Conservation (phyloP, 2,797 vertebrate genomes). For the Brachymystax lenok region DNA sequence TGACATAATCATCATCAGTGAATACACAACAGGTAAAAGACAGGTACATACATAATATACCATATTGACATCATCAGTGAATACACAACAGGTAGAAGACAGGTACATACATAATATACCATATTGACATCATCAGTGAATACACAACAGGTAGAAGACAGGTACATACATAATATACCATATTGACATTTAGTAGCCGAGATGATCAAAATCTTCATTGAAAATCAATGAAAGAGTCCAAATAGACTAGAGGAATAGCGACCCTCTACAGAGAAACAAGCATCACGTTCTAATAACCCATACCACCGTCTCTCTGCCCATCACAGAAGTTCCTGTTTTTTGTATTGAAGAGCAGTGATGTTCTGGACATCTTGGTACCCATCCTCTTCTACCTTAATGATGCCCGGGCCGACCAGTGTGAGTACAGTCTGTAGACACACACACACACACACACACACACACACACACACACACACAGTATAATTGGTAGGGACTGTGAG, state of each 20-base stretch:
- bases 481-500: background rate
- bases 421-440: slow-evolving; percentile 50
- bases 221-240: background rate
- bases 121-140: too few relatives aligned
- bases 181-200: background rate
- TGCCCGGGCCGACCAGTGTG: slow-evolving; percentile 94
- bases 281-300: background rate
- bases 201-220: background rate
- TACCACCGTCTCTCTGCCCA: slow-evolving; percentile 16
- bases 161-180: too few relatives aligned
- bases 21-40: too few relatives aligned
- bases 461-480: background rate
- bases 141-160: too few relatives aligned
- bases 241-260: too few relatives aligned
- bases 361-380: slow-evolving; percentile 94
- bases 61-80: background rate
- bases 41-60: too few relatives aligned
- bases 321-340: slow-evolving; percentile 97
- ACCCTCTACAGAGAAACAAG: too few relatives aligned
- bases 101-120: too few relatives aligned
- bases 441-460: too few relatives aligned
- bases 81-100: too few relatives aligned
- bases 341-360: slow-evolving; percentile 97
- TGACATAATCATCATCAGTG: too few relatives aligned
- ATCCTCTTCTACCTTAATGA: slow-evolving; percentile 96